Percentiles rank a stretch among this genome's conserved stretches.
Conservation (phyloP, 2,888 invertebrate species). For the Diaphora mendica region DNA sequence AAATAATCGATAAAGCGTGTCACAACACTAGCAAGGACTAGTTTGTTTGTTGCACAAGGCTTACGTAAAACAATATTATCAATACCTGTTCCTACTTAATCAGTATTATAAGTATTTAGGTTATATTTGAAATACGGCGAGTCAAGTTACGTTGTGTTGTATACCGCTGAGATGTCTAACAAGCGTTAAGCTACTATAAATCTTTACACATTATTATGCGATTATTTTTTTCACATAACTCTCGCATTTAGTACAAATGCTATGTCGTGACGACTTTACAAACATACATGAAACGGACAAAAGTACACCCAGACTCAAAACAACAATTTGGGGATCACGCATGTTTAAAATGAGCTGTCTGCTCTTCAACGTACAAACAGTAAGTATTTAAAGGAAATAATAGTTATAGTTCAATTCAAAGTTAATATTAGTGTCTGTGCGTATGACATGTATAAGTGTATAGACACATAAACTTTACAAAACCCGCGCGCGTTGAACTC, state of each 20-base stretch:
- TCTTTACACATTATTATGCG: too few species aligned
- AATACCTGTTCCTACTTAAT: not conserved
- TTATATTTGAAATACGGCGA: not conserved
- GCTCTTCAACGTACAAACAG: too few species aligned
- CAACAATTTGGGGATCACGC: too few species aligned
- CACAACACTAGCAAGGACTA: constrained; percentile 13
- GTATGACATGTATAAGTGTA: not conserved
- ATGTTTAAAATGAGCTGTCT: too few species aligned
- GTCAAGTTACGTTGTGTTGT: not conserved
- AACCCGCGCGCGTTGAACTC: constrained; percentile 6
- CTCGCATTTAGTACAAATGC: too few species aligned
- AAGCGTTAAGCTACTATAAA: not conserved
- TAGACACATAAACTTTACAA: not conserved
- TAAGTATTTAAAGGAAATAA: too few species aligned
- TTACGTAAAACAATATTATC: constrained; percentile 3
- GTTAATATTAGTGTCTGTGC: too few species aligned
- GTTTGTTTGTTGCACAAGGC: not conserved
- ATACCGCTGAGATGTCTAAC: not conserved
- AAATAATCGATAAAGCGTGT: constrained; percentile 13
- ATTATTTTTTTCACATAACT: too few species aligned
- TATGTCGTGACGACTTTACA: too few species aligned
- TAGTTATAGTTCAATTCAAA: not conserved
- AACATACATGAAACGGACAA: too few species aligned
- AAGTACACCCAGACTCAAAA: too few species aligned
- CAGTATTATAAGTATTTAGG: not conserved